A percentile compares a stretch with the other conserved stretches of the same genome.
Evolutionary conservation across 2,888 invertebrate species (phyloP).

Genomic region (Mycalesis mineus): DNA sequence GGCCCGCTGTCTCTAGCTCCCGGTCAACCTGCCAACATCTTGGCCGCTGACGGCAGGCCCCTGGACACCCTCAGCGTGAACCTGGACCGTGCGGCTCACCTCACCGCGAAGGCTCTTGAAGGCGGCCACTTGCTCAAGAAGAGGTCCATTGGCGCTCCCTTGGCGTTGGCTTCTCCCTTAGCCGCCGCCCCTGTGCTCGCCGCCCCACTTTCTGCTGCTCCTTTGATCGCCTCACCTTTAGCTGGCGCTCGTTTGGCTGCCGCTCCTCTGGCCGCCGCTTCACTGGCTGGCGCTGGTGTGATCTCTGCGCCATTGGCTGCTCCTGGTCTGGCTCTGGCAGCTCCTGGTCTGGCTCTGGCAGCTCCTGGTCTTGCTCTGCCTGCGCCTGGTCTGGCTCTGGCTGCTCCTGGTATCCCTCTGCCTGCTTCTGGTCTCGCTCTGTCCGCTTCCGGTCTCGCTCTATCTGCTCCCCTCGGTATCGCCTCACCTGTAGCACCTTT

Average conservation of each 20-base stretch:
- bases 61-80: slow-evolving; percentile 70
- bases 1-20: slow-evolving; percentile 67
- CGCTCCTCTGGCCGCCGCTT: background rate
- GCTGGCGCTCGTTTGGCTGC: background rate
- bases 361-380: slow-evolving; percentile 27
- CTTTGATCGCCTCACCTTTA: background rate
- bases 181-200: slow-evolving; percentile 8
- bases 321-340: slow-evolving; percentile 25
- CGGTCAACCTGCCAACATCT: slow-evolving; percentile 66
- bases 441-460: slow-evolving; percentile 18
- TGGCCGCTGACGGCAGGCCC: slow-evolving; percentile 68
- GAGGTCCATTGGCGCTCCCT: slow-evolving; percentile 51
- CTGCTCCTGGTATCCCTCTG: slow-evolving; percentile 26
- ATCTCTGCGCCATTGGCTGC: slow-evolving; percentile 26
- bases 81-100: slow-evolving; percentile 64
- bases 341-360: slow-evolving; percentile 23
- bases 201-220: background rate
- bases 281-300: slow-evolving; percentile 1
- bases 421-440: slow-evolving; percentile 30
- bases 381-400: slow-evolving; percentile 17
- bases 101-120: slow-evolving; percentile 58
- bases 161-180: slow-evolving; percentile 37
- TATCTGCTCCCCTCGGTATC: slow-evolving; percentile 12
- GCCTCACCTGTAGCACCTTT: slow-evolving; percentile 33
- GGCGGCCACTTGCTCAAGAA: slow-evolving; percentile 55